A percentile compares a stretch with the other conserved stretches of the same genome.
These are phyloP conservation scores for Apaloderma vittatum DNA, from an alignment of 2,113 vertebrate genomes.

Conservation along the genomic window DNA sequence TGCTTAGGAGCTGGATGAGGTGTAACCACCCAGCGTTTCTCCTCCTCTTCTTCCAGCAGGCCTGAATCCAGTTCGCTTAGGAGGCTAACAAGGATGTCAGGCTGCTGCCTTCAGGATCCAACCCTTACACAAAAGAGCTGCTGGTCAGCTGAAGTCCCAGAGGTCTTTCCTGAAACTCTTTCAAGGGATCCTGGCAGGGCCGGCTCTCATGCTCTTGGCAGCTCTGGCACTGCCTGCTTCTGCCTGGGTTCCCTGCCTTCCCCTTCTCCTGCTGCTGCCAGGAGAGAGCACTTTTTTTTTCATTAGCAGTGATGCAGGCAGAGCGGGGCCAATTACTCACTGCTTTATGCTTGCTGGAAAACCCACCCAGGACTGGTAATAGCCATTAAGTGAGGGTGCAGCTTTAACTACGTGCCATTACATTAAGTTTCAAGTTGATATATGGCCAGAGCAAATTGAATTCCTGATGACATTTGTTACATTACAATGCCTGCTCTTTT, in stretches of 20 bases:
- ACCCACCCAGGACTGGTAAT: conserved; percentile 69
- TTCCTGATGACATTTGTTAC: conserved; percentile 78
- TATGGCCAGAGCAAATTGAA: conserved; percentile 76
- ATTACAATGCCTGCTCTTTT: conserved; percentile 74
- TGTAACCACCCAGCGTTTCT: background rate
- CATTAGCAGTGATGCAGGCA: conserved; percentile 51
- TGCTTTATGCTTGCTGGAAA: conserved; percentile 68
- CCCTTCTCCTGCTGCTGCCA: background rate
- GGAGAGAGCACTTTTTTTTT: background rate
- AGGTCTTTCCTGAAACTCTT: background rate
- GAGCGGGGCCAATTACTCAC: conserved; percentile 61
- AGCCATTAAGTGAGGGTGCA: conserved; percentile 75
- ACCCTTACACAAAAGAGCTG: background rate
- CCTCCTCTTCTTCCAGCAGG: background rate
- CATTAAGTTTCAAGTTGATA: conserved; percentile 73
- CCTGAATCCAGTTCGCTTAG: background rate
- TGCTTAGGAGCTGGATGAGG: background rate
- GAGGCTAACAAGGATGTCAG: background rate
- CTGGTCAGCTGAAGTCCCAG: background rate
- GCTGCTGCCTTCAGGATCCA: background rate
- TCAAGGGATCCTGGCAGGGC: background rate
- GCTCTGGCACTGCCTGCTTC: background rate
- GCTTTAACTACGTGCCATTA: conserved; percentile 71
- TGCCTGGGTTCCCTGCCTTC: conserved; percentile 16
- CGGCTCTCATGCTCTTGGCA: background rate